Evolutionary conservation across 2,113 vertebrate species (phyloP).

Genomic region (Callipepla californica): DNA sequence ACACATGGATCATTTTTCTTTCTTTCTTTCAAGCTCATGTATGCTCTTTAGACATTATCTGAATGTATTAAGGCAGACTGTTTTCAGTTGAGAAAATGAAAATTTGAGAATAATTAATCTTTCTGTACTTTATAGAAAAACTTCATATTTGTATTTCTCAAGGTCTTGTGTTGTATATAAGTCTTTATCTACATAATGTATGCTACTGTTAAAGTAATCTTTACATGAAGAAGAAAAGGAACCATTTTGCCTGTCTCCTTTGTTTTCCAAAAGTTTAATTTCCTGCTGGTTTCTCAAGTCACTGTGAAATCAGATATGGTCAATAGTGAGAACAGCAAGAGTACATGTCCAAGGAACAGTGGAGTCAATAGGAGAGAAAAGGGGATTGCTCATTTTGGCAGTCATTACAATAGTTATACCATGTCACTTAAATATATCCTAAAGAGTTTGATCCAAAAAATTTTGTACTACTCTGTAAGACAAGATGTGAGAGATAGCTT

Average conservation of each 20-base stretch:
- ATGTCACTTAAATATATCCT: neutral
- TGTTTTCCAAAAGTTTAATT: neutral
- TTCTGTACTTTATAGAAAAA: neutral
- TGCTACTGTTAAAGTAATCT: neutral
- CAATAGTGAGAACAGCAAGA: fast-evolving
- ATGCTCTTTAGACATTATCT: neutral
- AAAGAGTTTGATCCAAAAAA: neutral
- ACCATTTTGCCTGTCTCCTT: neutral
- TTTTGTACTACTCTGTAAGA: neutral
- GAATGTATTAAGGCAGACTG: neutral
- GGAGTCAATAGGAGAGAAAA: neutral
- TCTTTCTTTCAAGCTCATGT: neutral
- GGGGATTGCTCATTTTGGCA: neutral
- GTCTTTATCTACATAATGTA: neutral
- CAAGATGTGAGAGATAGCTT: neutral
- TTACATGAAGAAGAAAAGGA: neutral
- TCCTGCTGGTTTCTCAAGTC: neutral
- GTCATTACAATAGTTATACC: neutral
- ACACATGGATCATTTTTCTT: neutral
- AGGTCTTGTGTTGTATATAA: neutral
- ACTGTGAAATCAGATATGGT: neutral
- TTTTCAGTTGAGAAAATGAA: neutral
- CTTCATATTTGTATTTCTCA: neutral
- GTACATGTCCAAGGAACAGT: neutral
- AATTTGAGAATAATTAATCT: neutral